Evolutionary conservation across 2,888 invertebrate species (phyloP).

Genomic region (Conus canariensis): DNA sequence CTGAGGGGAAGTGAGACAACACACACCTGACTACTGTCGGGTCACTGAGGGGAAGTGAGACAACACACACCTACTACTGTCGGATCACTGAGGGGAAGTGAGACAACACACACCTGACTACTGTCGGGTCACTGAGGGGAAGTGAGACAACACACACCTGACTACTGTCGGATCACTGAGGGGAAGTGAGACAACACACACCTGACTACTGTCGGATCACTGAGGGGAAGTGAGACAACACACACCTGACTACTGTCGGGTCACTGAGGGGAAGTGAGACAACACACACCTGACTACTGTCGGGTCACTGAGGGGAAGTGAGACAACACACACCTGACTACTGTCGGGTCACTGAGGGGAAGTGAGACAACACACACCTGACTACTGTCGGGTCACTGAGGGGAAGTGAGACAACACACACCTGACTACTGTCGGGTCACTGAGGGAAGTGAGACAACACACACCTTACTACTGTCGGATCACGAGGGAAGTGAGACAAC

Average conservation of each 20-base stretch:
- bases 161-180: too few species aligned
- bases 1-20: not conserved
- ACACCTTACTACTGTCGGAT: too few species aligned
- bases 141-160: constrained; percentile 8
- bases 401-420: constrained; percentile 9
- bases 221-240: not conserved
- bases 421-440: not conserved
- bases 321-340: constrained; percentile 1
- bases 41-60: not conserved
- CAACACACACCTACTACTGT: not conserved
- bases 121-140: too few species aligned
- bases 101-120: constrained; percentile 1
- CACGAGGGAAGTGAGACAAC: too few species aligned
- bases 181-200: constrained; percentile 9
- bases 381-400: too few species aligned
- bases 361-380: constrained; percentile 8
- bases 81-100: too few species aligned
- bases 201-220: not conserved
- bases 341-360: too few species aligned
- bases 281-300: not conserved
- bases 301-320: too few species aligned
- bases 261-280: not conserved
- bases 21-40: not conserved
- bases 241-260: not conserved
- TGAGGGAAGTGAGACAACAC: too few species aligned